Percentiles rank a stretch among this genome's conserved stretches.
Evolutionary conservation across 2,797 vertebrate species (phyloP).

Genomic region (Clarias pachynema): DNA sequence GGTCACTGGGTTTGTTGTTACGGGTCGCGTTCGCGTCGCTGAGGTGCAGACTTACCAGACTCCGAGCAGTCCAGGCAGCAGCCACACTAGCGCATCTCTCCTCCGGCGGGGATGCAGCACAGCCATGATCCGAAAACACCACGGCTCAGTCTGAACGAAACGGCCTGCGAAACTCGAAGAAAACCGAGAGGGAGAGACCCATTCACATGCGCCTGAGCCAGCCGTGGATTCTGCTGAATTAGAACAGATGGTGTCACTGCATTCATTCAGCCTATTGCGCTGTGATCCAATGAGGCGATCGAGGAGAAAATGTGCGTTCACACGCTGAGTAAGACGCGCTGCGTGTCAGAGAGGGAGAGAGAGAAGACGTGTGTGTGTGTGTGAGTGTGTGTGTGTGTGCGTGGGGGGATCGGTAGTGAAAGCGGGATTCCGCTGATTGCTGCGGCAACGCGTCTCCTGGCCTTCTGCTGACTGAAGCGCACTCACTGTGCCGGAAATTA

Average conservation of each 20-base stretch:
- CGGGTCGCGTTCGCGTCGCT: neutral
- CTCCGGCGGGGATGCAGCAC: constrained; percentile 55
- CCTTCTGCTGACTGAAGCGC: constrained; percentile 52
- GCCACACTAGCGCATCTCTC: constrained; percentile 65
- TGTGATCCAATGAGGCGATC: constrained; percentile 41
- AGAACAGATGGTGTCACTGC: constrained; percentile 27
- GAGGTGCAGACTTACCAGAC: constrained; percentile 68
- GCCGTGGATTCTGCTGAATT: neutral
- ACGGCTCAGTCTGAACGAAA: constrained; percentile 18
- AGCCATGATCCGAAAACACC: constrained; percentile 26
- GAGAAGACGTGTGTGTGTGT: neutral
- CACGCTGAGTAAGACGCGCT: constrained; percentile 24
- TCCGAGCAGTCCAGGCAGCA: constrained; percentile 69
- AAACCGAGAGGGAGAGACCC: neutral
- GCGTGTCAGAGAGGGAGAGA: constrained; percentile 5
- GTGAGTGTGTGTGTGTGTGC: neutral
- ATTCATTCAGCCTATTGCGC: constrained; percentile 40
- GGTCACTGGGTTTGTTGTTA: neutral
- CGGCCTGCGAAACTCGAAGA: constrained; percentile 7
- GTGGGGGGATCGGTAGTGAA: constrained; percentile 3
- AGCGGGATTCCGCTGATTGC: constrained; percentile 53
- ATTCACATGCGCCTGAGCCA: neutral
- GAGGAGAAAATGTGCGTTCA: constrained; percentile 15
- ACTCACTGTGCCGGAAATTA: constrained; percentile 36
- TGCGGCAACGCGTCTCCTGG: constrained; percentile 26